A percentile compares a stretch with the other conserved stretches of the same genome.
phyloP scores from a whole-genome alignment of 2,113 vertebrate genomes.

The Hiodon alosoides region DNA sequence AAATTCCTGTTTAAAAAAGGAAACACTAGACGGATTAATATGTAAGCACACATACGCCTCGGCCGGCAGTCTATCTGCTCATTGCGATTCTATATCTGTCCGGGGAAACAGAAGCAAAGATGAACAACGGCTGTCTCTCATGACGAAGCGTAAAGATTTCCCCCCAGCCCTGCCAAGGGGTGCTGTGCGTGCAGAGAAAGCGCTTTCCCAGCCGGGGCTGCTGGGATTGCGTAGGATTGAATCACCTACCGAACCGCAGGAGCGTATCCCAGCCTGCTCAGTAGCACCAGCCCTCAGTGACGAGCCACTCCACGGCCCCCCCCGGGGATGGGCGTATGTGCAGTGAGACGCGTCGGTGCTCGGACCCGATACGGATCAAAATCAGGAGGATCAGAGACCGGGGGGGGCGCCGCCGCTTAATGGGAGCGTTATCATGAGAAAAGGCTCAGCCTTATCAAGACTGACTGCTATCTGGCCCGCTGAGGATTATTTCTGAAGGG shows the following conservation, averaged over 20 bases:
- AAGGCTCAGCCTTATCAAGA: conserved; percentile 54
- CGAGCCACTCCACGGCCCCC: background rate
- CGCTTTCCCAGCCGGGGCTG: background rate
- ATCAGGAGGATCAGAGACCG: conserved; percentile 30
- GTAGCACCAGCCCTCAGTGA: background rate
- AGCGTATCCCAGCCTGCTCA: background rate
- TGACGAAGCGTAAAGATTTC: background rate
- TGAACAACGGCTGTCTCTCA: background rate
- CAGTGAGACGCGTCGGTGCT: background rate
- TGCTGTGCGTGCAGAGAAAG: background rate
- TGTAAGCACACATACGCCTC: too few species aligned
- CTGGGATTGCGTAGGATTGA: background rate
- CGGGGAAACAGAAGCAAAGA: background rate
- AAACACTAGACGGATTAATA: background rate
- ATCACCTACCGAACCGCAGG: background rate
- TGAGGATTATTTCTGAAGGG: conserved; percentile 65
- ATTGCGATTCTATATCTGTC: background rate
- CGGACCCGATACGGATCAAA: conserved; percentile 20
- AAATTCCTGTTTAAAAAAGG: background rate
- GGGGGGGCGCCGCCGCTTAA: conserved; percentile 39
- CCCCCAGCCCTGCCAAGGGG: too few species aligned
- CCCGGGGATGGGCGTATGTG: background rate
- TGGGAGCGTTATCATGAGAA: conserved; percentile 58
- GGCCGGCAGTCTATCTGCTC: background rate
- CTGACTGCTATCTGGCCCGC: conserved; percentile 54